Conservation (phyloP, 1,140 invertebrate genomes). For the Sinella curviseta region DNA sequence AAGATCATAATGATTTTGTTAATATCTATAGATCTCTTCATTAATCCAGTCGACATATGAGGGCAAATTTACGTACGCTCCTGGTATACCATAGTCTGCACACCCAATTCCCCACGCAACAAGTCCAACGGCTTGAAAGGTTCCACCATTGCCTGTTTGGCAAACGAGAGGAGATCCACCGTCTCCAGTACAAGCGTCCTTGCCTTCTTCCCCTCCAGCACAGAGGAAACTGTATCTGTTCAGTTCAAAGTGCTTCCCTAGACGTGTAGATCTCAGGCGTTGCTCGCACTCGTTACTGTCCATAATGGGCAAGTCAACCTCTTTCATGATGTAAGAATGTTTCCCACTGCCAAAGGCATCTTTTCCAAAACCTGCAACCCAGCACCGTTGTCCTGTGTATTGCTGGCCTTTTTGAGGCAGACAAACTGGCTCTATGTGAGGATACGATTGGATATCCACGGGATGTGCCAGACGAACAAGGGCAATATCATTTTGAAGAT, state of each 20-base stretch:
- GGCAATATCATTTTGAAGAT: constrained; percentile 70
- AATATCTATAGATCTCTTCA: constrained; percentile 45
- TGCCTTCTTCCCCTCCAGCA: constrained; percentile 72
- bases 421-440: constrained; percentile 72
- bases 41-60: constrained; percentile 66
- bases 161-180: constrained; percentile 75
- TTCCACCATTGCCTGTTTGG: constrained; percentile 57
- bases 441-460: constrained; percentile 62
- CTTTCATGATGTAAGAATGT: constrained; percentile 67
- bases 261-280: constrained; percentile 63
- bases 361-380: constrained; percentile 80
- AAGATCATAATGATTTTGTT: no score
- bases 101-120: constrained; percentile 73
- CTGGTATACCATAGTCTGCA: constrained; percentile 64
- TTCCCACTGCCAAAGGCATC: constrained; percentile 69
- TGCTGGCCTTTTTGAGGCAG: constrained; percentile 60
- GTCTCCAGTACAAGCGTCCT: constrained; percentile 77
- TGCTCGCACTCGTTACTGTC: constrained; percentile 64
- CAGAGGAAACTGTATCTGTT: constrained; percentile 70
- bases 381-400: constrained; percentile 68
- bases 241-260: constrained; percentile 65
- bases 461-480: constrained; percentile 62
- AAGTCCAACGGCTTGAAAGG: constrained; percentile 66
- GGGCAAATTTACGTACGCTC: constrained; percentile 68
- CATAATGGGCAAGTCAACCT: constrained; percentile 71